A percentile compares a stretch with the other conserved stretches of the same genome.
phyloP scores from a whole-genome alignment of 2,797 vertebrate genomes.

The Acipenser oxyrinchus region DNA sequence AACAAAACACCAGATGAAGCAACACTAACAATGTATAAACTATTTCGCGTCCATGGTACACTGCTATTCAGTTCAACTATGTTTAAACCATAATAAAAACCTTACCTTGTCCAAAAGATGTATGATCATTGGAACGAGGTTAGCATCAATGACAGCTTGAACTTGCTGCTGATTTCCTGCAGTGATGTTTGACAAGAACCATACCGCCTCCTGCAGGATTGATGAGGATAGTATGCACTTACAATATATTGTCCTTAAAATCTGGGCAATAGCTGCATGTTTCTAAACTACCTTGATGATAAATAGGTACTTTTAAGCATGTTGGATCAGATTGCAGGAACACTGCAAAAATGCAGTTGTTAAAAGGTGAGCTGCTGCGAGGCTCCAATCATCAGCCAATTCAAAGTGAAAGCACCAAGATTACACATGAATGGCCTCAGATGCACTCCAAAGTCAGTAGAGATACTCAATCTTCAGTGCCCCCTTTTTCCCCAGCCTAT shows the following conservation, averaged over 20 bases:
- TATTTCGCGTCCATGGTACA: not conserved
- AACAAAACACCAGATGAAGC: not conserved
- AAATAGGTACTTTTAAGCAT: constrained; percentile 22
- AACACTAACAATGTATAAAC: not conserved
- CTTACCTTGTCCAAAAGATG: constrained; percentile 95
- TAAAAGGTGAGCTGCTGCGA: constrained; percentile 50
- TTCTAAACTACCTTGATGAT: too few species aligned
- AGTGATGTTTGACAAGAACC: constrained; percentile 98
- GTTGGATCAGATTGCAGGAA: constrained; percentile 71
- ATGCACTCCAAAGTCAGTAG: constrained; percentile 90
- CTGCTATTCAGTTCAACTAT: not conserved
- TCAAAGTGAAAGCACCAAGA: constrained; percentile 51
- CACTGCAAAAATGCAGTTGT: constrained; percentile 47
- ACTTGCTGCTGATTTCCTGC: constrained; percentile 98
- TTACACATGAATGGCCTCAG: constrained; percentile 74
- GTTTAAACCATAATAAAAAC: not conserved
- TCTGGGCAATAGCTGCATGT: too few species aligned
- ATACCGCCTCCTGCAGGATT: constrained; percentile 86
- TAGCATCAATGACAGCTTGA: constrained; percentile 96
- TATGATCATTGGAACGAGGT: constrained; percentile 97
- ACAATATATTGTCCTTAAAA: too few species aligned
- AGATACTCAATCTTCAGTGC: constrained; percentile 57
- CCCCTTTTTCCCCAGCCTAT: constrained; percentile 56
- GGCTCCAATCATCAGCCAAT: constrained; percentile 81
- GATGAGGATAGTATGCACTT: too few species aligned